Evolutionary conservation across 2,888 invertebrate species (phyloP).

Genomic region (Papilio demoleus): DNA sequence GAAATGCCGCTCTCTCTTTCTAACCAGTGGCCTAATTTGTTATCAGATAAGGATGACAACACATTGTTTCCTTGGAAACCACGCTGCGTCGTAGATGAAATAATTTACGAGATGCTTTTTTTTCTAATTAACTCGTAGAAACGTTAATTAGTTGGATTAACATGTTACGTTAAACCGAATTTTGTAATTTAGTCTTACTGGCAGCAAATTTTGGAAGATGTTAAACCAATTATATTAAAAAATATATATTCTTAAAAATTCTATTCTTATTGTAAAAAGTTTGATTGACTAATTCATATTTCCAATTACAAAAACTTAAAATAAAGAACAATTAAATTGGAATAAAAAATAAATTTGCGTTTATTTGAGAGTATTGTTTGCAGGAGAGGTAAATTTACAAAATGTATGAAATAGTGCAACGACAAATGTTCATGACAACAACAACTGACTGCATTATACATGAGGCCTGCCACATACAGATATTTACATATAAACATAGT

Average conservation of each 20-base stretch:
- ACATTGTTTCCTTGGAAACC: slow-evolving; percentile 73
- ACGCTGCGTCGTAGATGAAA: slow-evolving; percentile 69
- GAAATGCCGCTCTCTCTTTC: slow-evolving; percentile 65
- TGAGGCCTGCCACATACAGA: slow-evolving; percentile 70
- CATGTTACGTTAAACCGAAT: slow-evolving; percentile 68
- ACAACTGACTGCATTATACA: slow-evolving; percentile 78
- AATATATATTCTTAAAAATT: too few relatives aligned
- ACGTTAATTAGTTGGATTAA: slow-evolving; percentile 77
- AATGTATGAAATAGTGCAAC: slow-evolving; percentile 70
- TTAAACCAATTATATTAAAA: neutral
- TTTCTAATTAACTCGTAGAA: slow-evolving; percentile 75
- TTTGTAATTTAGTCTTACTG: slow-evolving; percentile 61
- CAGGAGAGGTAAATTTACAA: slow-evolving; percentile 45
- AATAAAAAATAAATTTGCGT: neutral
- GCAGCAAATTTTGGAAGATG: slow-evolving; percentile 41
- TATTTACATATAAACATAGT: slow-evolving; percentile 70
- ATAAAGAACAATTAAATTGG: too few relatives aligned
- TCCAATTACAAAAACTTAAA: too few relatives aligned
- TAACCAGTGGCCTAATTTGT: slow-evolving; percentile 50
- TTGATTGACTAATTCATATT: too few relatives aligned
- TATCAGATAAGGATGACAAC: slow-evolving; percentile 64
- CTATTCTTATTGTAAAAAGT: too few relatives aligned
- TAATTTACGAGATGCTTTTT: slow-evolving; percentile 68
- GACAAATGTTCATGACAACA: slow-evolving; percentile 81
- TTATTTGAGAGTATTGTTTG: slow-evolving; percentile 21